These are phyloP conservation scores for Pangasianodon hypophthalmus DNA, from an alignment of 2,113 vertebrate species.

Conservation along the genomic window DNA sequence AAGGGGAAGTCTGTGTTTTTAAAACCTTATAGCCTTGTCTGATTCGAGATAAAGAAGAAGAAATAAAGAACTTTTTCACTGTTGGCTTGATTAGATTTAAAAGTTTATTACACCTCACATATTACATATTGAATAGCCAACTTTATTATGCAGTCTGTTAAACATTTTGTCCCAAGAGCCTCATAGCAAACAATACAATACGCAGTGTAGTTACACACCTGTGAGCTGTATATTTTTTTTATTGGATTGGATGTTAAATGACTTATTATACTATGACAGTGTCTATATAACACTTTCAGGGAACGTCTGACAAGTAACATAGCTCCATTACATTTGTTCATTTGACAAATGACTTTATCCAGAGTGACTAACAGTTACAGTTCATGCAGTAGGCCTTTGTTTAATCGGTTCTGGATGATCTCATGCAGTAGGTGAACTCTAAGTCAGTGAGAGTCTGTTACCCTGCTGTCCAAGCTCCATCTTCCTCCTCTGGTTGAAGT, in stretches of 20 bases:
- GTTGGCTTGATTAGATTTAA: neutral
- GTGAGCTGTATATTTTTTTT: neutral
- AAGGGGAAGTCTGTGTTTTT: too few relatives aligned
- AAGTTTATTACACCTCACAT: neutral
- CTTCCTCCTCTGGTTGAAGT: constrained; percentile 73
- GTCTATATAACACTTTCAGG: neutral
- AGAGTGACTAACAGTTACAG: neutral
- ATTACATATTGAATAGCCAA: too few relatives aligned
- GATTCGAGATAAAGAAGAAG: neutral
- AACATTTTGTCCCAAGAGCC: neutral
- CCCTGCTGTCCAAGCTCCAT: constrained; percentile 49
- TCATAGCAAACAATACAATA: neutral
- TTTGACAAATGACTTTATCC: neutral
- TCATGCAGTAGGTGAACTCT: neutral
- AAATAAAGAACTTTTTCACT: neutral
- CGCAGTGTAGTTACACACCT: neutral
- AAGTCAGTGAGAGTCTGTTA: constrained; percentile 57
- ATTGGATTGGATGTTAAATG: neutral
- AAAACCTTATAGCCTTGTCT: neutral
- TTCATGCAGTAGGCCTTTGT: neutral
- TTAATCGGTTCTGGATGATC: neutral
- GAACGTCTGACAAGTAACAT: neutral
- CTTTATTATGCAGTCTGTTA: neutral
- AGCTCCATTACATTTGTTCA: neutral
- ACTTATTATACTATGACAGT: neutral